Conservation (phyloP, 1,140 invertebrate genomes). For the Zophobas atratus region DNA sequence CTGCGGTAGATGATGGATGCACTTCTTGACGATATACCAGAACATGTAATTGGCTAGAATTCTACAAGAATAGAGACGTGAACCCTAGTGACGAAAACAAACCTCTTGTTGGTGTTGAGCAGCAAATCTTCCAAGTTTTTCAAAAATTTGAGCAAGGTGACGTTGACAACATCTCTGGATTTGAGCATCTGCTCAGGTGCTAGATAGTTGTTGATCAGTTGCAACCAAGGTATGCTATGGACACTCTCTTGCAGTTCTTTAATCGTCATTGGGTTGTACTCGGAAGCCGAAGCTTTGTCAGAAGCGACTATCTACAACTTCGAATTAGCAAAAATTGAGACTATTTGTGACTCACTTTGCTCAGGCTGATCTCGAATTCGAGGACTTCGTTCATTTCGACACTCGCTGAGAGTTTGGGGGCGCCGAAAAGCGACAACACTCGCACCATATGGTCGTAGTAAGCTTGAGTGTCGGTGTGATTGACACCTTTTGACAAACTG, state of each 20-base stretch:
- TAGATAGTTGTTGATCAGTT: slow-evolving; percentile 72
- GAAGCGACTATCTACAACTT: neutral
- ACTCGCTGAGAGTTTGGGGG: slow-evolving; percentile 76
- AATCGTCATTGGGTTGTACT: slow-evolving; percentile 79
- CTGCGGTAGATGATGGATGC: neutral
- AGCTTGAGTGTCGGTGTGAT: slow-evolving; percentile 80
- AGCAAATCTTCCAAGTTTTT: slow-evolving; percentile 70
- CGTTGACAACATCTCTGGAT: slow-evolving; percentile 61
- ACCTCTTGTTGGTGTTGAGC: slow-evolving; percentile 48
- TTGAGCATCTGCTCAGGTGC: slow-evolving; percentile 61
- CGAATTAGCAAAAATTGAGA: no score
- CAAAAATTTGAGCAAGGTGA: slow-evolving; percentile 73
- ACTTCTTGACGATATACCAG: slow-evolving; percentile 1
- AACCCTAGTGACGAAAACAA: neutral
- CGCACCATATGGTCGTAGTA: slow-evolving; percentile 87
- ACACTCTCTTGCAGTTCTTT: slow-evolving; percentile 70
- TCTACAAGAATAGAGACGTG: slow-evolving; percentile 17
- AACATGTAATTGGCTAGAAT: slow-evolving; percentile 42
- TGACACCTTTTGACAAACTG: slow-evolving; percentile 87
- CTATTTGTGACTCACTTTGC: slow-evolving; percentile 76
- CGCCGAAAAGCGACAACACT: slow-evolving; percentile 87
- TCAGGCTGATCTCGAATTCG: slow-evolving; percentile 90
- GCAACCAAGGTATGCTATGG: slow-evolving; percentile 72
- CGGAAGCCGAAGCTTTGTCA: slow-evolving; percentile 70
- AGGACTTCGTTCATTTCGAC: slow-evolving; percentile 86